Conservation (phyloP, 2,113 vertebrate species). For the Antechinus flavipes region DNA sequence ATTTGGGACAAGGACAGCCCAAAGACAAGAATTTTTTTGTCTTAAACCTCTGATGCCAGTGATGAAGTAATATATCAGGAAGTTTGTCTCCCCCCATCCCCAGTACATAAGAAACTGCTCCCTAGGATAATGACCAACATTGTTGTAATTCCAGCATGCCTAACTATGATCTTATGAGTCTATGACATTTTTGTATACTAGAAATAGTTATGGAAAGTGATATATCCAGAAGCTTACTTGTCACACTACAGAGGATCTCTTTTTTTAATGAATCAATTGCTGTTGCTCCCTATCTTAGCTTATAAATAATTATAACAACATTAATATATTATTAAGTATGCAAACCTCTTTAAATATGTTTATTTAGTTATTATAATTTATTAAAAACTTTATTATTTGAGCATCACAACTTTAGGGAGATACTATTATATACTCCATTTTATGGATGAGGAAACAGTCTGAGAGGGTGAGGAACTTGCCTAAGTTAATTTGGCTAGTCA, state of each 20-base stretch:
- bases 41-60: background rate
- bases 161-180: background rate
- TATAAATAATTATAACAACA: background rate
- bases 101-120: background rate
- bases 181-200: background rate
- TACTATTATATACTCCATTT: background rate
- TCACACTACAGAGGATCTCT: background rate
- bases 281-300: background rate
- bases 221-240: background rate
- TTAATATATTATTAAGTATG: background rate
- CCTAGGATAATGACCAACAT: background rate
- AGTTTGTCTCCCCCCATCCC: background rate
- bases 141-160: background rate
- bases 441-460: background rate
- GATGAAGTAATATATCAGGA: background rate
- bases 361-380: background rate
- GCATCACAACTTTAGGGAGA: background rate
- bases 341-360: background rate
- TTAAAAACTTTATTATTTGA: background rate
- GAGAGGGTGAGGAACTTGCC: background rate
- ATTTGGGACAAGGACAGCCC: background rate
- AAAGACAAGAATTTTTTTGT: background rate
- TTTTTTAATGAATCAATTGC: background rate
- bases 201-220: background rate
- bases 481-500: background rate